These are phyloP conservation scores for Phymastichus coffea DNA, from an alignment of 1,140 invertebrate species.

Conservation along the genomic window DNA sequence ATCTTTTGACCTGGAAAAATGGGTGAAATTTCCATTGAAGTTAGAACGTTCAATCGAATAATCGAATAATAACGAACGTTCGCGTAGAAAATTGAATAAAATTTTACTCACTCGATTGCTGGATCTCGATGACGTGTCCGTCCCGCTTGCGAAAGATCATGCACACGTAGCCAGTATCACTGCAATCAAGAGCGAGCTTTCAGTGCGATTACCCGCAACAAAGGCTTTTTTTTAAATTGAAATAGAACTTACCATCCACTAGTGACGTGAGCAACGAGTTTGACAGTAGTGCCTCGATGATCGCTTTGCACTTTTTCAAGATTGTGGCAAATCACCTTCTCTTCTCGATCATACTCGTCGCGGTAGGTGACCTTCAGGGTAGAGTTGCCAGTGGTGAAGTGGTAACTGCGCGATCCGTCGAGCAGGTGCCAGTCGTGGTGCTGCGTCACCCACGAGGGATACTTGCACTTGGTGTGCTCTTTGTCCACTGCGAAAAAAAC, in stretches of 20 bases:
- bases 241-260: slow-evolving; percentile 57
- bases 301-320: slow-evolving; percentile 43
- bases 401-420: slow-evolving; percentile 58
- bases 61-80: background rate
- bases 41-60: slow-evolving; percentile 9
- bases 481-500: slow-evolving; percentile 47
- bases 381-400: slow-evolving; percentile 59
- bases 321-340: slow-evolving; percentile 56
- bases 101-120: slow-evolving; percentile 55
- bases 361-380: slow-evolving; percentile 51
- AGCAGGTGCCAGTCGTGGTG: slow-evolving; percentile 63
- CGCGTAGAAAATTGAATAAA: too few relatives aligned
- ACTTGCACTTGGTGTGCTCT: slow-evolving; percentile 57
- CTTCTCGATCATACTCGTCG: slow-evolving; percentile 42
- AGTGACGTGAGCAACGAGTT: slow-evolving; percentile 57
- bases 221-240: too few relatives aligned
- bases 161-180: slow-evolving; percentile 63
- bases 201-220: too few relatives aligned
- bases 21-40: slow-evolving; percentile 5
- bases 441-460: slow-evolving; percentile 60
- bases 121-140: slow-evolving; percentile 61
- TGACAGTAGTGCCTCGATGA: slow-evolving; percentile 44
- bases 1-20: slow-evolving; percentile 45
- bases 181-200: slow-evolving; percentile 50
- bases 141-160: slow-evolving; percentile 62